Base-by-base conservation (phyloP, 2,888 invertebrate genomes). In the Ceratothoa steindachneri region DNA sequence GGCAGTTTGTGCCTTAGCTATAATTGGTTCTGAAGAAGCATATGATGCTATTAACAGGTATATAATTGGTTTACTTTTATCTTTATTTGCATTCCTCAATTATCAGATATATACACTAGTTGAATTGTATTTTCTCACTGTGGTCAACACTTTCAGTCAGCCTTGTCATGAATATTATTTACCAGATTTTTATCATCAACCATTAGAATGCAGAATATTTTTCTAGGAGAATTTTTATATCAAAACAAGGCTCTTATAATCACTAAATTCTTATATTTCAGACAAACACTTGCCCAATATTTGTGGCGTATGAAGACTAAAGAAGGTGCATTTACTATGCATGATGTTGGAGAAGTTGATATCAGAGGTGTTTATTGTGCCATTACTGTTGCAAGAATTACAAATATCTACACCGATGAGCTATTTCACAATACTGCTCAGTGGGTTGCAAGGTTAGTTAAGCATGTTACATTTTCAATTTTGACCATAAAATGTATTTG, bases 351-450 rank as follows among this genome's bases (percentile, higher is more conserved):
- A 2, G 98, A 99, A 85, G 88, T 91, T 22, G 97, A 97, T 84
- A 92, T 97, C 30, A 88, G 99, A 81, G 97, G 97, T 5, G 93
- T 91, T n/a, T 99, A 99, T 84, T 98, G 98, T 87, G 98, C 98
- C 24, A 86, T 95, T 52, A 90, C 93, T 76, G 92, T 94, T 70
- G 96, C 97, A 15, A 91, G 91, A 83, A 85, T 98, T 67, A 92
- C 93, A 2, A 92, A 93, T 82, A 88, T 92, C 30, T 77, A 89
- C 77, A 89, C 89, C 31, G 89, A 90, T 55, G 88, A 90, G 77
- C 85, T 99, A 77, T 94, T 95, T 86, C 89, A 91, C 80, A 90
- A 90, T 70, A 93, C 95, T 12, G 92, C 93, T 0, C 92, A 95
- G 82, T 99, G 97, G 97, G 90, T 99, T 82, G 88, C 91, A 30